phyloP scores from a whole-genome alignment of 2,888 invertebrate genomes.

The Calameuta pallipes region DNA sequence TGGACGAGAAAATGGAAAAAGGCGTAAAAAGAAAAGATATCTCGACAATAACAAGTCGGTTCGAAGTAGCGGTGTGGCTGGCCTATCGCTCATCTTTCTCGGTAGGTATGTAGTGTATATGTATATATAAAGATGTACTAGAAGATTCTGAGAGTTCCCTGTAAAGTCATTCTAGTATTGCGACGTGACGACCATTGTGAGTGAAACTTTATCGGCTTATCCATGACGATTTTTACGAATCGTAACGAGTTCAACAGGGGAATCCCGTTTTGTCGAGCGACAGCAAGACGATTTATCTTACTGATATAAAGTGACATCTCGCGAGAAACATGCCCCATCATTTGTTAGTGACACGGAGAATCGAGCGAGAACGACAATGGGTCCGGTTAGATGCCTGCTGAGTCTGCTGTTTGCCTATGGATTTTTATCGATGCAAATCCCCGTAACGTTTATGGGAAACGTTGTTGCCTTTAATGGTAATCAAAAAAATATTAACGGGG shows the following conservation, averaged over 20 bases:
- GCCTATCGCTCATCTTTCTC: slow-evolving; percentile 6
- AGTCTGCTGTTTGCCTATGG: not conserved
- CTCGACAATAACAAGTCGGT: not conserved
- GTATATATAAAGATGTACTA: not conserved
- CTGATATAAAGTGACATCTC: slow-evolving; percentile 10
- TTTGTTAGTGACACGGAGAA: slow-evolving; percentile 42
- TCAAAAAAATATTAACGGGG: slow-evolving; percentile 16
- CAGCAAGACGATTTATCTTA: slow-evolving; percentile 3
- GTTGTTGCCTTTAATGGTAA: slow-evolving; percentile 16
- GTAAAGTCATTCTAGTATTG: slow-evolving; percentile 5
- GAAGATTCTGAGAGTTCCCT: not conserved
- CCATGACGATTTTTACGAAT: slow-evolving; percentile 7
- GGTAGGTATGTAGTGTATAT: not conserved
- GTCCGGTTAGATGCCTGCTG: slow-evolving; percentile 17
- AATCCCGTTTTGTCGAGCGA: slow-evolving; percentile 9
- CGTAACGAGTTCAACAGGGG: slow-evolving; percentile 8
- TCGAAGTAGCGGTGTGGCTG: not conserved
- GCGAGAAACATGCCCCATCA: slow-evolving; percentile 37
- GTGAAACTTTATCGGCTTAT: slow-evolving; percentile 8
- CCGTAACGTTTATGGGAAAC: slow-evolving; percentile 12
- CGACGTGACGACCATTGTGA: slow-evolving; percentile 8
- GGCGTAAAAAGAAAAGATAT: not conserved
- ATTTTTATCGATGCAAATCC: slow-evolving; percentile 3
- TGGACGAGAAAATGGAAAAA: not conserved
- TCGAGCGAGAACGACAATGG: slow-evolving; percentile 39